These are phyloP conservation scores for Nibea coibor DNA, from an alignment of 2,113 vertebrate genomes.

Conservation along the genomic window DNA sequence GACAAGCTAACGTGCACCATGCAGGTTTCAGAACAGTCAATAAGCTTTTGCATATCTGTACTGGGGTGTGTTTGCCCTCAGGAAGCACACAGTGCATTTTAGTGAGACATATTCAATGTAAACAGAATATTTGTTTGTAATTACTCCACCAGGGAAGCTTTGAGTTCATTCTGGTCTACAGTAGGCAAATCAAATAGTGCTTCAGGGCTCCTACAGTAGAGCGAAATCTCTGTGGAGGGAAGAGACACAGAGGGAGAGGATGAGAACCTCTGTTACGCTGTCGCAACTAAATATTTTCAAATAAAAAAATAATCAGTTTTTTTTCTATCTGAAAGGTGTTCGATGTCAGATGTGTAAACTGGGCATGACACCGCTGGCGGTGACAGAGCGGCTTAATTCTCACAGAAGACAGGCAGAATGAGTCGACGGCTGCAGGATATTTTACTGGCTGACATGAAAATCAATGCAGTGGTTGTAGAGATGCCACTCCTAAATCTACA, in stretches of 20 bases:
- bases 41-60: neutral
- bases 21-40: neutral
- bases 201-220: neutral
- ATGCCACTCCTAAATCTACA: constrained; percentile 38
- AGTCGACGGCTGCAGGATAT: constrained; percentile 27
- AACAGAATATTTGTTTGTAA: neutral
- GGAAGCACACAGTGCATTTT: neutral
- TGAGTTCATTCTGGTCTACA: neutral
- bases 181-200: neutral
- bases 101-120: neutral
- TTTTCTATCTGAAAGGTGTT: neutral
- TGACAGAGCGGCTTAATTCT: constrained; percentile 7
- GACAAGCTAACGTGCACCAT: neutral
- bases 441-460: constrained; percentile 55
- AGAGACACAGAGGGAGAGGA: neutral
- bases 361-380: neutral
- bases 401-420: constrained; percentile 21
- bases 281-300: neutral
- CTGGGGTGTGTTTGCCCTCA: neutral
- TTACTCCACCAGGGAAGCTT: neutral
- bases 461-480: constrained; percentile 48
- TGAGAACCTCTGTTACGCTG: neutral
- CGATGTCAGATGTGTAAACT: constrained; percentile 19
- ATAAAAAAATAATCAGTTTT: neutral
- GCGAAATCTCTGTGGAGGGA: neutral